Percentiles rank a stretch among this genome's conserved stretches.
Conservation (phyloP, 2,888 invertebrate genomes). For the Drosophila multiciliata region DNA sequence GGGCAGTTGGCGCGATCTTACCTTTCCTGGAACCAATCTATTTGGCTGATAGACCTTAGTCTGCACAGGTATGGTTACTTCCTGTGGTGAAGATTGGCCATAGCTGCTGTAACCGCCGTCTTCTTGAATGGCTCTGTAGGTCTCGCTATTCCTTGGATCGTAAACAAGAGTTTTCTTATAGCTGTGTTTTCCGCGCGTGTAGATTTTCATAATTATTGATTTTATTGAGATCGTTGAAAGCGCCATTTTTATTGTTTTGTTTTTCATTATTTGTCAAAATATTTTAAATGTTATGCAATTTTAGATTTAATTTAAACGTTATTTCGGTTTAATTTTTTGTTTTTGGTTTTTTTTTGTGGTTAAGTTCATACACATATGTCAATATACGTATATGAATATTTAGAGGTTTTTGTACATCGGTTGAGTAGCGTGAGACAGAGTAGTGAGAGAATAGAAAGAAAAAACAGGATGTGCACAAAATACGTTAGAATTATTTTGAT, state of each 20-base stretch:
- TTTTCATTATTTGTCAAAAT: slow-evolving; percentile 51
- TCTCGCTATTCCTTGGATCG: slow-evolving; percentile 95
- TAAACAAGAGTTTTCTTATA: slow-evolving; percentile 90
- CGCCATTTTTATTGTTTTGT: slow-evolving; percentile 48
- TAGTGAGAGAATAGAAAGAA: slow-evolving; percentile 84
- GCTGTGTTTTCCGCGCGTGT: slow-evolving; percentile 66
- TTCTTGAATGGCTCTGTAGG: slow-evolving; percentile 94
- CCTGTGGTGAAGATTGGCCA: slow-evolving; percentile 88
- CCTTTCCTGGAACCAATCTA: slow-evolving; percentile 86
- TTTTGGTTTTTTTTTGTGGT: slow-evolving; percentile 59
- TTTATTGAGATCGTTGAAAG: slow-evolving; percentile 68
- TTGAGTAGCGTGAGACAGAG: slow-evolving; percentile 81
- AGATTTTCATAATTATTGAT: slow-evolving; percentile 41
- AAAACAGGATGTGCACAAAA: slow-evolving; percentile 85
- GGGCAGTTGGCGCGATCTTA: slow-evolving; percentile 83
- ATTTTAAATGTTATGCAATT: slow-evolving; percentile 61
- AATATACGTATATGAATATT: slow-evolving; percentile 54
- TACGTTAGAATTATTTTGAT: slow-evolving; percentile 84
- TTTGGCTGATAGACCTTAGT: slow-evolving; percentile 90
- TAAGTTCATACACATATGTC: slow-evolving; percentile 64
- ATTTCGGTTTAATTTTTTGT: slow-evolving; percentile 41
- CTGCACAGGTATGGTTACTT: slow-evolving; percentile 90
- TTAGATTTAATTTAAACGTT: slow-evolving; percentile 59
- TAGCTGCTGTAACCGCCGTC: slow-evolving; percentile 87
- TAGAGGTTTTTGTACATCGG: slow-evolving; percentile 75